Evolutionary conservation across 53 echinoderm and acorn worm genomes (phyloP), one percentile per base, ranked within the genome.

Genomic region (Mesocentrotus franciscanus): DNA sequence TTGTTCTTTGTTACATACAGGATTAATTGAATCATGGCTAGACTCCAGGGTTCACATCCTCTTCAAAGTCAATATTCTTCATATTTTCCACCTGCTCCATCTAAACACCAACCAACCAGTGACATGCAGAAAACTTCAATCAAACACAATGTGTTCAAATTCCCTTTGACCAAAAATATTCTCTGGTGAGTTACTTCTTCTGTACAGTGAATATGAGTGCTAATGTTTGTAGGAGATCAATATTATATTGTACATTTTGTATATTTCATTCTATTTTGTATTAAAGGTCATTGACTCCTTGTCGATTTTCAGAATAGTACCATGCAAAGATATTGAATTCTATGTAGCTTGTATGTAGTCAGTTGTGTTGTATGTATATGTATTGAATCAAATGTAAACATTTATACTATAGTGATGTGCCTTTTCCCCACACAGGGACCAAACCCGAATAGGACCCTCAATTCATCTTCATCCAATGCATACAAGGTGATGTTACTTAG

Each of bases 161-260:
- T 97, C 55, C 97, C 97, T 60, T 90, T 95, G 60, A 96, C 96
- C 62, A 97, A 89, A 35, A 95, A 93, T 42, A 90, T 96, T 29
- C 91, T 97, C 33, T 97, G 97, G 97, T 97, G 71, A 27, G 97
- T 95, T 18, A 32, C 4, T 36, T 79, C 79, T 75, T 75, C n/a
- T 75, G 12, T 6, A 66, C 66, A 66, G 22, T 18, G 66, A 13
- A 75, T 11, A 75, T 75, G 30, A 30, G 75, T 30, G 29, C 11
- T 12, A 32, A 29, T 2, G 0, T 75, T n/a, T 29, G 13, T 29
- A 30, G 5, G 66, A 75, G 9, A 30, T 29, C 75, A 29, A 32
- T 32, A 75, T 8, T 5, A 71, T 71, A 26, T 60, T 95, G 56
- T 35, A 39, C 61, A 39, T 32, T 35, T 34, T 59, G 60, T 15